Percentiles rank a stretch among this genome's conserved stretches.
Conservation (phyloP, 2,888 invertebrate species). For the Chalcosyrphus nemorum region DNA sequence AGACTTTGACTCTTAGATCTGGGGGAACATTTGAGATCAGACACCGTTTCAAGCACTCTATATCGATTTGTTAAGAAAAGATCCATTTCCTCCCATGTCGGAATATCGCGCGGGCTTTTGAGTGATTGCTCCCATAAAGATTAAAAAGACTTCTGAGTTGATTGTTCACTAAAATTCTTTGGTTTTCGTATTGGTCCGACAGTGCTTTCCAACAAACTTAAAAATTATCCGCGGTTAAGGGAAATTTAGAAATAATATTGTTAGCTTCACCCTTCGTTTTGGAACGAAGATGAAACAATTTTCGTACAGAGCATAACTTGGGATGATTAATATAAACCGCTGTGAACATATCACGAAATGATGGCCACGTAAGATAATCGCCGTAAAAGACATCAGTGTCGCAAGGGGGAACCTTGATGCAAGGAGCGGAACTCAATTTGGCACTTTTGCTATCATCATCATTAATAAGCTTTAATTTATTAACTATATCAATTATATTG, state of each 20-base stretch:
- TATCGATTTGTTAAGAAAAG: neutral
- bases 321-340: conserved; percentile 10
- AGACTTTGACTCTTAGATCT: neutral
- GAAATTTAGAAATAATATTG: conserved; percentile 8
- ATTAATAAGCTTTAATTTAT: too few species aligned
- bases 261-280: conserved; percentile 22
- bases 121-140: neutral
- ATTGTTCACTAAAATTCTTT: conserved; percentile 24
- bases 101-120: neutral
- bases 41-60: neutral
- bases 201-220: conserved; percentile 18
- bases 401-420: conserved; percentile 3
- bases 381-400: conserved; percentile 30
- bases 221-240: conserved; percentile 1
- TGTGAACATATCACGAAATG: conserved; percentile 14
- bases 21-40: neutral
- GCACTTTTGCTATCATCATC: neutral
- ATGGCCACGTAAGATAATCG: conserved; percentile 43
- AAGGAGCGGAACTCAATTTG: neutral
- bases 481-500: too few species aligned
- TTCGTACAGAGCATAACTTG: conserved; percentile 8
- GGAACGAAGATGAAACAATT: conserved; percentile 23
- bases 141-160: conserved; percentile 14
- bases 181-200: conserved; percentile 29
- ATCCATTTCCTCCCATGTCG: neutral